Percentiles rank a stretch among this genome's conserved stretches.
These are phyloP conservation scores for Erythrocercus mccallii DNA, from an alignment of 2,113 vertebrate species.

Conservation along the genomic window DNA sequence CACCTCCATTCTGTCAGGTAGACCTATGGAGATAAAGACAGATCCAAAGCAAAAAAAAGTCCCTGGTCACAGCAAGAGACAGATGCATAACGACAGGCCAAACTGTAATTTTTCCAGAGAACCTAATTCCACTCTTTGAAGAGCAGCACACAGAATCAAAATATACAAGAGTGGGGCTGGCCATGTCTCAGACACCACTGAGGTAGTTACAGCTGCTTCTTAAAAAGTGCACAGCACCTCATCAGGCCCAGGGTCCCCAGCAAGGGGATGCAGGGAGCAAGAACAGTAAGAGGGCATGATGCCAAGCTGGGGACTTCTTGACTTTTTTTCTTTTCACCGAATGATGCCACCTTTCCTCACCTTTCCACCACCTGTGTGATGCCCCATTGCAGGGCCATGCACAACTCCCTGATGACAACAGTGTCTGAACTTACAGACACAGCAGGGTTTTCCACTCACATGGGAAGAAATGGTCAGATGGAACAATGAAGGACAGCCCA, in stretches of 20 bases:
- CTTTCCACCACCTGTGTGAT: background rate
- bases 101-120: background rate
- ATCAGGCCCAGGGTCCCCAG: background rate
- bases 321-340: background rate
- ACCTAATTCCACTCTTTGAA: background rate
- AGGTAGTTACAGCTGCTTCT: background rate
- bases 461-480: background rate
- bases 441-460: background rate
- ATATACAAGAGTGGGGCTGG: background rate
- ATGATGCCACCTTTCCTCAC: background rate
- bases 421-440: background rate
- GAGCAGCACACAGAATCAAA: background rate
- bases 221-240: background rate
- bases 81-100: background rate
- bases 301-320: background rate
- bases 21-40: slow-evolving; percentile 22
- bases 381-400: background rate
- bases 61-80: background rate
- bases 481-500: background rate
- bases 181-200: background rate
- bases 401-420: background rate
- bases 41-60: background rate
- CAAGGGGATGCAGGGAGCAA: background rate
- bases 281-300: background rate
- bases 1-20: background rate